Percentiles rank a stretch among this genome's conserved stretches.
Evolutionary conservation across 2,797 vertebrate genomes (phyloP).

Genomic region (Anguilla megastoma): DNA sequence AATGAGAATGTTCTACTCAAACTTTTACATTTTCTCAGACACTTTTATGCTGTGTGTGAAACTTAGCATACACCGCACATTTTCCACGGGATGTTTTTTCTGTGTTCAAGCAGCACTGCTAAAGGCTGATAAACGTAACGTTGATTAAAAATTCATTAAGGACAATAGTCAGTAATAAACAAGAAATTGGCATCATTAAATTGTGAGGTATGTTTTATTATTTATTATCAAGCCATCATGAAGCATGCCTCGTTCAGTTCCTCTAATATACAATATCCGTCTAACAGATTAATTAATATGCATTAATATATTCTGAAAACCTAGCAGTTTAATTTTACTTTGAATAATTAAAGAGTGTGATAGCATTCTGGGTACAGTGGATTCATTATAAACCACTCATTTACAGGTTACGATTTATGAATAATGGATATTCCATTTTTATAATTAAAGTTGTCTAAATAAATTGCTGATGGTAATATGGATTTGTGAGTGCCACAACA

Average conservation of each 20-base stretch:
- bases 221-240: constrained; percentile 57
- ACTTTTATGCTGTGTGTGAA: constrained; percentile 28
- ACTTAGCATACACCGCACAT: constrained; percentile 33
- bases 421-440: constrained; percentile 53
- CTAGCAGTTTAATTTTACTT: constrained; percentile 59
- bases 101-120: constrained; percentile 6
- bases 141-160: constrained; percentile 68
- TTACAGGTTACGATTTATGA: constrained; percentile 58
- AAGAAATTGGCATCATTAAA: constrained; percentile 67
- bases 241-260: constrained; percentile 46
- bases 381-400: constrained; percentile 59
- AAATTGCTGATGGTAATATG: constrained; percentile 35
- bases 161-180: constrained; percentile 67
- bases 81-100: constrained; percentile 35
- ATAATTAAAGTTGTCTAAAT: constrained; percentile 39
- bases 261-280: constrained; percentile 39
- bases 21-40: constrained; percentile 34
- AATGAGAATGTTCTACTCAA: constrained; percentile 27
- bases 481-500: constrained; percentile 2
- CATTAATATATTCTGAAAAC: constrained; percentile 63
- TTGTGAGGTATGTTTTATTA: constrained; percentile 59
- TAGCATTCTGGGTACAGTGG: constrained; percentile 50
- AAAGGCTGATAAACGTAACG: constrained; percentile 52
- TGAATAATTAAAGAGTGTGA: constrained; percentile 62
- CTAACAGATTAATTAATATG: constrained; percentile 68